phyloP scores from a whole-genome alignment of 1,140 invertebrate species.

The Cydia pomonella region DNA sequence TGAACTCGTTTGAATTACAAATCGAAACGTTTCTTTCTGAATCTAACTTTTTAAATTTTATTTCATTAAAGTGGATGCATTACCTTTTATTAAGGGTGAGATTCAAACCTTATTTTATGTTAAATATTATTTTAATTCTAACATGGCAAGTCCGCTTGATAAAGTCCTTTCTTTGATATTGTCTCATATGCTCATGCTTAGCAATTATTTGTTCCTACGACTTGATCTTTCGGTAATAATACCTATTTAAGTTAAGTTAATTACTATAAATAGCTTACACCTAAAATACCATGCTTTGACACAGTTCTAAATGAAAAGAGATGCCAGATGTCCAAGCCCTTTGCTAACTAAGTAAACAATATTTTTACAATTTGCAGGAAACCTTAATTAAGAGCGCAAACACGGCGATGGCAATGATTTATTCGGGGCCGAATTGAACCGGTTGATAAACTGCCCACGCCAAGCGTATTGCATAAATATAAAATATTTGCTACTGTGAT shows the following conservation, averaged over 20 bases:
- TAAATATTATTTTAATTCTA: too few species aligned
- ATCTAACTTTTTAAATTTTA: background rate
- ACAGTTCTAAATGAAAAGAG: background rate
- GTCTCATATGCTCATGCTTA: too few species aligned
- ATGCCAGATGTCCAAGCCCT: background rate
- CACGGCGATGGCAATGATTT: conserved; percentile 20
- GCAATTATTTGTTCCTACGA: too few species aligned
- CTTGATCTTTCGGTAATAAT: too few species aligned
- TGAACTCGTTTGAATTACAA: background rate
- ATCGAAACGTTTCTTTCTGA: background rate
- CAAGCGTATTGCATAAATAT: background rate
- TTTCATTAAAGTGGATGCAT: too few species aligned
- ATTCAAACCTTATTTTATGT: too few species aligned
- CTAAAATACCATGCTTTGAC: background rate
- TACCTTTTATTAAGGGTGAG: too few species aligned
- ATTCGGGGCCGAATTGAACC: conserved; percentile 14
- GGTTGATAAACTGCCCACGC: conserved; percentile 18
- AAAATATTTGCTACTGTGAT: background rate
- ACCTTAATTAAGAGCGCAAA: conserved; percentile 27
- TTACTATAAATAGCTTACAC: too few species aligned
- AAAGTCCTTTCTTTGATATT: too few species aligned
- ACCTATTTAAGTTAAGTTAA: too few species aligned
- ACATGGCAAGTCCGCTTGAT: too few species aligned
- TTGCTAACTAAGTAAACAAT: background rate
- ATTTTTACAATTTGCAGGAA: conserved; percentile 1